phyloP scores from a whole-genome alignment of 1,140 invertebrate species.

The Marisa cornuarietis region DNA sequence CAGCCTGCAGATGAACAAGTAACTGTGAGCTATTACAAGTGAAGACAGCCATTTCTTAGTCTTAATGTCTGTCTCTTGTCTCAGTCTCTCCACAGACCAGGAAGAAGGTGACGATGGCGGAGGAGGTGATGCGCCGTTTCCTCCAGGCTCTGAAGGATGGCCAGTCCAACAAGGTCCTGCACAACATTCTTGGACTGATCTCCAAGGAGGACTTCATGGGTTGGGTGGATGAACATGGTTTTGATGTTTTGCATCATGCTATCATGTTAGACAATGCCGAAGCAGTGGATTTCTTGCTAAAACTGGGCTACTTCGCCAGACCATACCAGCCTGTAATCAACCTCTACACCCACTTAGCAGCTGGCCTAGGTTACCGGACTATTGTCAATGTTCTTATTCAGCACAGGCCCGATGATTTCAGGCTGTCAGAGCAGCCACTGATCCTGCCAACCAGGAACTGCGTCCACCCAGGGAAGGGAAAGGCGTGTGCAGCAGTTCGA shows the following conservation, averaged over 20 bases:
- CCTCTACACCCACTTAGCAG: conserved; percentile 39
- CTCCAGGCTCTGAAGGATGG: background rate
- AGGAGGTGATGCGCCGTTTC: background rate
- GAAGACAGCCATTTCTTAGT: no score
- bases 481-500: no score
- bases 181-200: conserved; percentile 21
- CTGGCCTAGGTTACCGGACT: conserved; percentile 37
- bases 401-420: conserved; percentile 42
- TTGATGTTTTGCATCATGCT: conserved; percentile 44
- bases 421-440: conserved; percentile 27
- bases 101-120: background rate
- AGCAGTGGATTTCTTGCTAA: conserved; percentile 36
- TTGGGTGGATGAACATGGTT: conserved; percentile 39
- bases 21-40: no score
- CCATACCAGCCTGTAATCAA: conserved; percentile 34
- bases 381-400: conserved; percentile 37
- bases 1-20: no score
- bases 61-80: no score
- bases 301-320: conserved; percentile 38
- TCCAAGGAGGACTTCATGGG: conserved; percentile 34
- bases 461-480: background rate
- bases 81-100: no score
- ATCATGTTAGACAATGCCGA: conserved; percentile 42
- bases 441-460: background rate
- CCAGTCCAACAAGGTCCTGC: conserved; percentile 8